Evolutionary conservation across 2,797 vertebrate genomes (phyloP), one percentile per base, ranked within the genome.

Genomic region (Pelodytes ibericus): DNA sequence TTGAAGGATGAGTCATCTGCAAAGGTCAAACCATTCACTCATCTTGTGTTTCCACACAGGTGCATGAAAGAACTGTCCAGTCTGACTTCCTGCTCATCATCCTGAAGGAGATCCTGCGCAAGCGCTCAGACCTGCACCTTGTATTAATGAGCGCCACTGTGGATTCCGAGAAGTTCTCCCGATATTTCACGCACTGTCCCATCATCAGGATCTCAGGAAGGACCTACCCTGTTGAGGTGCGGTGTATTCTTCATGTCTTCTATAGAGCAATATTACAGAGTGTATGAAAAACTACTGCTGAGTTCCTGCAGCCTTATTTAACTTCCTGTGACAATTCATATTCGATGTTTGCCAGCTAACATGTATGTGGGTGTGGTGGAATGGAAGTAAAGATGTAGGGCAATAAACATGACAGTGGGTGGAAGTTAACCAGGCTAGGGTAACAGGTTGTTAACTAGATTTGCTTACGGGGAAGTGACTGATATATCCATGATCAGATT

Each of bases 111-210:
- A 90, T 99, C 47, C 90, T 98, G 2, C 94, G 90, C 84, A 96
- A 93, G 80, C 92, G 97, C 15, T 94, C 96, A 0, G 95, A 99
- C 82, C 88, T 99, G 78, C 93, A 93, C 64, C 89, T 99, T 75
- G 89, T 99, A 83, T 89, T 99, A 39, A 99, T 99, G 98, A 99
- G 97, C 1, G 98, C 98, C 82, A 99, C 97, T 0, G 96, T 96
- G 29, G 97, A 99, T 84, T 95, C 96, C 60, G 81, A 94, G 76
- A 99, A 98, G 82, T 99, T 99, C 85, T 95, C 97, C 71, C 90
- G 81, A 41, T 99, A 98, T 86, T 99, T 99, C 82, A 95, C 94
- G 84, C 95, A 94, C 86, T 99, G 98, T 80, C 98, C 97, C 0
- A 91, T 99, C 81, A 89, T 99, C 88, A 93, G 77, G 81, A 94